Evolutionary conservation across 35 echinoderm and acorn worm genomes (phyloP).

Genomic region (Anneissia japonica): DNA sequence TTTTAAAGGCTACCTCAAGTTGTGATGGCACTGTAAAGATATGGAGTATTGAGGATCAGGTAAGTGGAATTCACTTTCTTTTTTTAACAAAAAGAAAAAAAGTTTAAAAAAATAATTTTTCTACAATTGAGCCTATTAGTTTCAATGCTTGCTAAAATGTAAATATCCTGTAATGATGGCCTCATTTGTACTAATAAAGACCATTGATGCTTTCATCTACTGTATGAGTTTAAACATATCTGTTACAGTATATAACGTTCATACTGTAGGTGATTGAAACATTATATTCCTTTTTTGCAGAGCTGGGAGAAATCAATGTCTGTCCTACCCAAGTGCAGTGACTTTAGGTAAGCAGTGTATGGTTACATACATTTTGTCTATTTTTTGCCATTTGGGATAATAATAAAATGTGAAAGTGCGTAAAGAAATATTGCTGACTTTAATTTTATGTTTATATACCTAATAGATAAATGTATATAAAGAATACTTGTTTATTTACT

Average conservation of each 20-base stretch:
- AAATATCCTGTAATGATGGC: too few species aligned
- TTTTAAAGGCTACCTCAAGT: conserved; percentile 74
- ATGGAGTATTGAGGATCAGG: conserved; percentile 67
- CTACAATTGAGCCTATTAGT: too few species aligned
- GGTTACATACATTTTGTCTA: not conserved
- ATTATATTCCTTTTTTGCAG: conserved; percentile 25
- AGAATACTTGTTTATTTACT: too few species aligned
- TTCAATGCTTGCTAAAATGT: too few species aligned
- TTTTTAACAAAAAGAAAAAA: not conserved
- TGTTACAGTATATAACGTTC: too few species aligned
- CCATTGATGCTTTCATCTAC: too few species aligned
- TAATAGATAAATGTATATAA: too few species aligned
- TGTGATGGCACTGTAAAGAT: conserved; percentile 95
- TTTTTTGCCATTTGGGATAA: not conserved
- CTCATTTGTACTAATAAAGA: too few species aligned
- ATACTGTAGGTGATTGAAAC: too few species aligned
- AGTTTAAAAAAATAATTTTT: not conserved
- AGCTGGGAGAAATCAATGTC: conserved; percentile 71
- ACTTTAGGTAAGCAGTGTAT: conserved; percentile 69
- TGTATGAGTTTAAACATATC: too few species aligned
- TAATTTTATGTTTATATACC: too few species aligned
- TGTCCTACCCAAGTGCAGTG: conserved; percentile 88
- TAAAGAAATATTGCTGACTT: not conserved
- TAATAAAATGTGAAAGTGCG: not conserved
- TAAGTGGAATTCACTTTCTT: not conserved